Conservation (phyloP, 2,888 invertebrate species). For the Geotrupes spiniger region DNA sequence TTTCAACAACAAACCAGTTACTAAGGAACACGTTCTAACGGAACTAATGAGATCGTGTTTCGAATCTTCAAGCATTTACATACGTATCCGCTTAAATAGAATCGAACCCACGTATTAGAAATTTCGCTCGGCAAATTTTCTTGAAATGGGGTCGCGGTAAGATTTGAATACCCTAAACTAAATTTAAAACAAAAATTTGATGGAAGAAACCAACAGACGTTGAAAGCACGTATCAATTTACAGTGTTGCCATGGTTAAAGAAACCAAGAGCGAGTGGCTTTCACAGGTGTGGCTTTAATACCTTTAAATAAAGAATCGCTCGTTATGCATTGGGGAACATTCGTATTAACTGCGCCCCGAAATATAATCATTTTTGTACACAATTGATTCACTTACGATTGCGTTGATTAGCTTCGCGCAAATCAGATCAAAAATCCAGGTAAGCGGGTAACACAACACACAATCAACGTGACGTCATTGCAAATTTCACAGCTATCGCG, state of each 20-base stretch:
- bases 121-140: no score
- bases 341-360: no score
- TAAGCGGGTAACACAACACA: slow-evolving; percentile 22
- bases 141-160: no score
- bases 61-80: no score
- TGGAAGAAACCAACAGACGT: slow-evolving; percentile 11
- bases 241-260: slow-evolving; percentile 33
- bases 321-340: no score
- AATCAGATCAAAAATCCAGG: slow-evolving; percentile 20
- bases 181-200: slow-evolving; percentile 11
- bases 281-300: slow-evolving; percentile 36
- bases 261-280: slow-evolving; percentile 24
- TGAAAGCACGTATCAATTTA: slow-evolving; percentile 22
- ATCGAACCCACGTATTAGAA: no score
- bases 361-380: slow-evolving; percentile 5
- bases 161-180: no score
- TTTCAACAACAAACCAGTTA: no score
- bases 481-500: slow-evolving; percentile 22
- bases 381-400: not conserved
- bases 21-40: no score
- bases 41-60: no score
- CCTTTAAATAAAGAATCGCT: slow-evolving; percentile 16
- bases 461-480: slow-evolving; percentile 24
- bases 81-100: no score
- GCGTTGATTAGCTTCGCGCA: not conserved